phyloP scores from a whole-genome alignment of 53 echinoderm and acorn worm species.

The Echinarachnius parma region DNA sequence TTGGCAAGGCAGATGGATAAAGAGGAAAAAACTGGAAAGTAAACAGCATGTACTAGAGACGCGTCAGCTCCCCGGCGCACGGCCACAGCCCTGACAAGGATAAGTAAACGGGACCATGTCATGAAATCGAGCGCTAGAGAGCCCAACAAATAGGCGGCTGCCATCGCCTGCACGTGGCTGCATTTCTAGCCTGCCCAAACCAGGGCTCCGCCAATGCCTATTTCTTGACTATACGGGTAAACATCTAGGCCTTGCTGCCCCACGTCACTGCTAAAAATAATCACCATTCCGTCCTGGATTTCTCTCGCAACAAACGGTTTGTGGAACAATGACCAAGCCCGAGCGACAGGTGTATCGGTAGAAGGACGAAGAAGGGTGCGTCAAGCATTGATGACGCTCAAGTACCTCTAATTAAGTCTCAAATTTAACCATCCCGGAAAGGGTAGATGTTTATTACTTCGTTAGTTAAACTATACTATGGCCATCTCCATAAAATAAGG shows the following conservation, averaged over 20 bases:
- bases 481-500: too few relatives aligned
- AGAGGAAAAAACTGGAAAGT: slow-evolving; percentile 57
- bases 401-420: slow-evolving; percentile 88
- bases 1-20: slow-evolving; percentile 61
- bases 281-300: slow-evolving; percentile 59
- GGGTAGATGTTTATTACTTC: slow-evolving; percentile 76
- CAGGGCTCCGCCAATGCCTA: too few relatives aligned
- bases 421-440: slow-evolving; percentile 76
- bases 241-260: slow-evolving; percentile 56
- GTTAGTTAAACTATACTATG: too few relatives aligned
- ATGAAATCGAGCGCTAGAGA: slow-evolving; percentile 54
- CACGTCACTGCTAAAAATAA: slow-evolving; percentile 57
- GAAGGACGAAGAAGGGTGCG: slow-evolving; percentile 40
- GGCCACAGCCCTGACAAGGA: slow-evolving; percentile 31
- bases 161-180: slow-evolving; percentile 67
- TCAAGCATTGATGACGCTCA: slow-evolving; percentile 88
- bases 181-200: too few relatives aligned
- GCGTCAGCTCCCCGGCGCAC: slow-evolving; percentile 33
- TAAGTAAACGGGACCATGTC: slow-evolving; percentile 46
- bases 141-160: slow-evolving; percentile 77
- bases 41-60: slow-evolving; percentile 58
- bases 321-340: slow-evolving; percentile 70
- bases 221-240: slow-evolving; percentile 66
- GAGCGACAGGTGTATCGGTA: slow-evolving; percentile 73
- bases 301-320: slow-evolving; percentile 63